Conservation (phyloP, 2,797 vertebrate genomes). For the Xiphophorus birchmanni region DNA sequence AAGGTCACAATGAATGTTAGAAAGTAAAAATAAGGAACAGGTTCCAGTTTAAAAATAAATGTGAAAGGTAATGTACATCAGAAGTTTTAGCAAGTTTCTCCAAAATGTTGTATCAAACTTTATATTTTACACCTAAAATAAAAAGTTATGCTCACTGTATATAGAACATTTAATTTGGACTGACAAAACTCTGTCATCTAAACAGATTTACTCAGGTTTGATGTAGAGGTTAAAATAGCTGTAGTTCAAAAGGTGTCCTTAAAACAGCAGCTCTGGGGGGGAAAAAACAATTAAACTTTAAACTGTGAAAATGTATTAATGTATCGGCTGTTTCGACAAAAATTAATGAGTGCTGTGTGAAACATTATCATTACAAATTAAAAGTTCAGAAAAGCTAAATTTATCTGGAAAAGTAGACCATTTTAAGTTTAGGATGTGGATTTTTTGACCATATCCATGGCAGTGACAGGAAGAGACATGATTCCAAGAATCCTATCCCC, state of each 20-base stretch:
- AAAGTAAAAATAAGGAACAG: neutral
- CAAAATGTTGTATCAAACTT: neutral
- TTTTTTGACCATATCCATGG: neutral
- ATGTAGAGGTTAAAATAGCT: conserved; percentile 9
- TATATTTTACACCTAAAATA: neutral
- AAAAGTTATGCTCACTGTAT: neutral
- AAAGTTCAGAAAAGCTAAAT: neutral
- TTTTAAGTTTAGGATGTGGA: neutral
- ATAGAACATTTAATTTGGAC: neutral
- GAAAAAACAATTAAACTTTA: no score
- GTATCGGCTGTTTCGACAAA: neutral
- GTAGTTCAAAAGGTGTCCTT: conserved; percentile 6
- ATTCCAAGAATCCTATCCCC: neutral
- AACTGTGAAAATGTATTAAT: no score
- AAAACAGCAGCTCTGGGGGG: neutral
- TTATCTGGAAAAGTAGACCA: neutral
- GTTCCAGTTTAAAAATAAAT: neutral
- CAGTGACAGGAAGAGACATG: no score
- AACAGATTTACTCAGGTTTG: neutral
- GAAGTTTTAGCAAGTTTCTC: neutral
- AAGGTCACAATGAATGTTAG: conserved; percentile 24
- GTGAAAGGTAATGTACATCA: neutral
- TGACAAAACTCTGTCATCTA: neutral
- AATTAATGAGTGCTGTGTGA: neutral
- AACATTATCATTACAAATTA: neutral